Evolutionary conservation across 2,797 vertebrate genomes (phyloP), one percentile per base, ranked within the genome.

Genomic region (Adrianichthys oophorus): DNA sequence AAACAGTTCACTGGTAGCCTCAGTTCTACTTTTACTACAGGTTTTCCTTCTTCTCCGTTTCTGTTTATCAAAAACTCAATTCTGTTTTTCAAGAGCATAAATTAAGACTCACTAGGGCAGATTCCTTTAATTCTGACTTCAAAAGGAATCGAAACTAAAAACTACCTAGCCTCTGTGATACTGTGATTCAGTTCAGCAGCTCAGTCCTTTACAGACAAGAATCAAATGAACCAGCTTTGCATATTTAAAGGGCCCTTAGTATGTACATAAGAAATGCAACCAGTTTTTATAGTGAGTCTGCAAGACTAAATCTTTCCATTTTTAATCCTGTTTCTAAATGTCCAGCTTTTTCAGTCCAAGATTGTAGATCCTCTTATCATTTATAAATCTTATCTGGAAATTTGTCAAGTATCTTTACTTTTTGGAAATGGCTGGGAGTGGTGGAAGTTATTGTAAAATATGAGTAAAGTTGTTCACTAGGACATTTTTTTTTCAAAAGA

Each of bases 1-100:
- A 80, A 73, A 84, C 75, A 80, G 29, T 49, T 62, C 45, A 48
- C 53, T 57, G 48, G 52, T 64, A 52, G 37, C 52, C 40, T 26
- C 54, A 45, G 24, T 17, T 17, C 26, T n/a, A 3, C 58, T 56
- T 52, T 50, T 45, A 42, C 45, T 49, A 32, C 60, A 40, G 41
- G 40, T 60, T 64, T 59, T 44, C 37, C 42, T 60, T 51, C 21
- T 41, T 48, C 12, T 56, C 16, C 46, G 29, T 62, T 48, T 45
- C 41, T 64, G 45, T 43, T 70, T 50, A 49, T 41, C 16, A 21
- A 51, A 41, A 6, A 12, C 66, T 63, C 67, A 54, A 60, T 48
- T 24, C 43, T 50, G 56, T 57, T 65, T 15, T 10, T 49, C 10
- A 32, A 8, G 41, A 62, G 63, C 41, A 2, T 70, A 68, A 74